phyloP scores from a whole-genome alignment of 2,888 invertebrate species.

The Bugula neritina region DNA sequence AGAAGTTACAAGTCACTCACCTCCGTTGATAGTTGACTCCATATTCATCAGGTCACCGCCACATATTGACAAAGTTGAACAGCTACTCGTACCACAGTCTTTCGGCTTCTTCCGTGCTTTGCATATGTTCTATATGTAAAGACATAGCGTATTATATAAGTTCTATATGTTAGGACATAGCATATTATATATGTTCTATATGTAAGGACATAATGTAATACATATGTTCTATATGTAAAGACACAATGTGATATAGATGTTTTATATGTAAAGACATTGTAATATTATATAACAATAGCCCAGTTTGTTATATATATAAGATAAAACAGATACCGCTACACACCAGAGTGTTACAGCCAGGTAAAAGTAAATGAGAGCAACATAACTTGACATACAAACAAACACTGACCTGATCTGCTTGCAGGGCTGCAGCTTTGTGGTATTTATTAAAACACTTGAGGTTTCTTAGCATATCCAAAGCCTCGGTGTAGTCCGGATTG shows the following conservation, averaged over 20 bases:
- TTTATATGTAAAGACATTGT: too few species aligned
- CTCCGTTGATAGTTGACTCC: background rate
- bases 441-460: slow-evolving; percentile 48
- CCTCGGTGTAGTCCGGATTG: slow-evolving; percentile 42
- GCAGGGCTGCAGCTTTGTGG: slow-evolving; percentile 34
- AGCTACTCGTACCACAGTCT: background rate
- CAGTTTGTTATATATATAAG: too few species aligned
- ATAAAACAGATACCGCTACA: too few species aligned
- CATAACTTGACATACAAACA: too few species aligned
- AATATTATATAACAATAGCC: too few species aligned
- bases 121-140: background rate
- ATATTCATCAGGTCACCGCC: background rate
- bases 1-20: background rate
- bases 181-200: too few species aligned
- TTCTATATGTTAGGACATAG: background rate
- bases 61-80: background rate
- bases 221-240: background rate
- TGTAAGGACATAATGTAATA: too few species aligned
- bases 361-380: too few species aligned
- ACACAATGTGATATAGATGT: background rate
- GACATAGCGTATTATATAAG: too few species aligned
- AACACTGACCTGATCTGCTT: background rate
- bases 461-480: slow-evolving; percentile 43
- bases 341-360: too few species aligned
- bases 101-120: background rate